Evolutionary conservation across 2,113 vertebrate species (phyloP).

Genomic region (Scomber japonicus): DNA sequence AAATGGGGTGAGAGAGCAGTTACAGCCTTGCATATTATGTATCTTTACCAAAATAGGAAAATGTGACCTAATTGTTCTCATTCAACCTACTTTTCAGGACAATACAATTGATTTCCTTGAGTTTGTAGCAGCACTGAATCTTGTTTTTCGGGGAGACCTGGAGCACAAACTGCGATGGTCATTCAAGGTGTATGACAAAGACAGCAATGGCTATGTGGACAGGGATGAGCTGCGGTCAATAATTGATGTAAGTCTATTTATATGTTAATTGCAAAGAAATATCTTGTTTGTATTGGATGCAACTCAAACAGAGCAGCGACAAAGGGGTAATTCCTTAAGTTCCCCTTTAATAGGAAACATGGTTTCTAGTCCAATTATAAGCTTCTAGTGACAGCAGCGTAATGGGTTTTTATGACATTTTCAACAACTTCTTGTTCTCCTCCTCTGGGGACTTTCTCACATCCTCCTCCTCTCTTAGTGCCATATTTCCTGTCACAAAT

Average conservation of each 20-base stretch:
- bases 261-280: background rate
- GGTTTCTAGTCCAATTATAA: background rate
- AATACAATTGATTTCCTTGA: conserved; percentile 86
- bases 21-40: accelerated
- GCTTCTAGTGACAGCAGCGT: background rate
- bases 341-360: background rate
- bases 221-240: conserved; percentile 78
- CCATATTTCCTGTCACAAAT: too few relatives aligned
- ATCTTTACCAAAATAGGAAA: background rate
- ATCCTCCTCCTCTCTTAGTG: too few relatives aligned
- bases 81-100: conserved; percentile 72
- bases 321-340: background rate
- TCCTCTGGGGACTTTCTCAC: too few relatives aligned
- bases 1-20: conserved; percentile 80
- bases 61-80: background rate
- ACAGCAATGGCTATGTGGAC: conserved; percentile 82
- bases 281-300: background rate
- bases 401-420: background rate
- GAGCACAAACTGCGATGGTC: conserved; percentile 85
- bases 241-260: conserved; percentile 72
- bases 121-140: conserved; percentile 84
- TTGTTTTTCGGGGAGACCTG: conserved; percentile 83
- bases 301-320: background rate
- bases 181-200: conserved; percentile 85
- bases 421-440: background rate